Evolutionary conservation across 2,113 vertebrate species (phyloP).

Genomic region (Heliornis fulica): DNA sequence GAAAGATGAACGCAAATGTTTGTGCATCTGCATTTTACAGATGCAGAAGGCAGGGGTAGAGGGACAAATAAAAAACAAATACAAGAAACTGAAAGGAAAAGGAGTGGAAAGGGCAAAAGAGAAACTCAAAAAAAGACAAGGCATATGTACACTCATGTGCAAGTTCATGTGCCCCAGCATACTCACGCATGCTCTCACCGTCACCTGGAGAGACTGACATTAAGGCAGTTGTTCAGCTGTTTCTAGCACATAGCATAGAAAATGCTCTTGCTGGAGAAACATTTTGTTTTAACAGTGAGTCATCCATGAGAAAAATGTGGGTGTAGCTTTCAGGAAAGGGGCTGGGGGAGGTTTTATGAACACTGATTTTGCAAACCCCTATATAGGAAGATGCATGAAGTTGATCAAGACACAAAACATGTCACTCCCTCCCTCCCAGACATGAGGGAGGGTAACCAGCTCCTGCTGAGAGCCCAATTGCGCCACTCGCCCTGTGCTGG

Average conservation of each 20-base stretch:
- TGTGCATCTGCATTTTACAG: background rate
- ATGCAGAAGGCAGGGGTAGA: background rate
- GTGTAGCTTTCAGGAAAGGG: conserved; percentile 52
- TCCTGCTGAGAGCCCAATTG: background rate
- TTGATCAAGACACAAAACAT: background rate
- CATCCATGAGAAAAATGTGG: conserved; percentile 64
- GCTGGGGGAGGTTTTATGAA: conserved; percentile 12
- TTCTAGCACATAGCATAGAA: background rate
- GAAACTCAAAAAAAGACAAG: background rate
- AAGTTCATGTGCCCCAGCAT: background rate
- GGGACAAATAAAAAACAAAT: background rate
- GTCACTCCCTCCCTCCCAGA: background rate
- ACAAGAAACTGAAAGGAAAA: conserved; percentile 16
- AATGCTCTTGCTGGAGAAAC: conserved; percentile 4
- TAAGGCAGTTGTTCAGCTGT: conserved; percentile 2
- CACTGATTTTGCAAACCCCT: conserved; percentile 36
- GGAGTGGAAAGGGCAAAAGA: background rate
- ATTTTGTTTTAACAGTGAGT: conserved; percentile 40
- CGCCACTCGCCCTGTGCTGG: background rate
- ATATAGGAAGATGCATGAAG: background rate
- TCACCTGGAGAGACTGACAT: background rate
- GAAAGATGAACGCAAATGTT: background rate
- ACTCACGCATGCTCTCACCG: background rate
- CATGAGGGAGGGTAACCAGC: background rate
- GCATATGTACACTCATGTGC: background rate